These are phyloP conservation scores for Wiebesia pumilae DNA, from an alignment of 1,140 invertebrate genomes.

Conservation along the genomic window DNA sequence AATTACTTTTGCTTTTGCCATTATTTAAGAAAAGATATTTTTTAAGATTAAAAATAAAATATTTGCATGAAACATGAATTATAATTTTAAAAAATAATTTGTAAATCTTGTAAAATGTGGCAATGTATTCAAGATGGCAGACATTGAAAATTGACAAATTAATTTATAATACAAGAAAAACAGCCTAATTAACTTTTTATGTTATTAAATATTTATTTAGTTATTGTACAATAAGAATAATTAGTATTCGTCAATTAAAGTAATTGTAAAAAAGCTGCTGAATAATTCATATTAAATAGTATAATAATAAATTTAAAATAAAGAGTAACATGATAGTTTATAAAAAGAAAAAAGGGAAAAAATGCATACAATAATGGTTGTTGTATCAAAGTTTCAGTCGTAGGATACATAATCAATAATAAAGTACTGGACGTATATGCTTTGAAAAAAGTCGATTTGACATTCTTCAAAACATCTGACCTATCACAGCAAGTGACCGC, in stretches of 20 bases:
- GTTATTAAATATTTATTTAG: slow-evolving; percentile 47
- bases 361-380: slow-evolving; percentile 17
- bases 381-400: slow-evolving; percentile 50
- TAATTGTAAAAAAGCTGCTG: slow-evolving; percentile 43
- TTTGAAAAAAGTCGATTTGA: slow-evolving; percentile 9
- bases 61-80: too few species aligned
- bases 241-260: slow-evolving; percentile 35
- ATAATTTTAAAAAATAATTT: too few species aligned
- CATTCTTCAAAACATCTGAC: slow-evolving; percentile 68
- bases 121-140: too few species aligned
- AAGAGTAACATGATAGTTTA: slow-evolving; percentile 36
- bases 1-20: not conserved
- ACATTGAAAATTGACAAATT: not conserved
- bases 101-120: too few species aligned
- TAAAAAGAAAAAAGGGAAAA: slow-evolving; percentile 25
- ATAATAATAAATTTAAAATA: slow-evolving; percentile 30
- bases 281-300: slow-evolving; percentile 40
- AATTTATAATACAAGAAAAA: not conserved
- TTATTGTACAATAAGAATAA: slow-evolving; percentile 36
- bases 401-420: slow-evolving; percentile 31
- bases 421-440: slow-evolving; percentile 20
- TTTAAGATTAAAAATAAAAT: too few species aligned
- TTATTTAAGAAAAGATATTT: not conserved
- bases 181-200: not conserved
- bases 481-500: slow-evolving; percentile 70